Base-by-base conservation (phyloP, 1,140 invertebrate species). In the Dinoponera quadriceps region DNA sequence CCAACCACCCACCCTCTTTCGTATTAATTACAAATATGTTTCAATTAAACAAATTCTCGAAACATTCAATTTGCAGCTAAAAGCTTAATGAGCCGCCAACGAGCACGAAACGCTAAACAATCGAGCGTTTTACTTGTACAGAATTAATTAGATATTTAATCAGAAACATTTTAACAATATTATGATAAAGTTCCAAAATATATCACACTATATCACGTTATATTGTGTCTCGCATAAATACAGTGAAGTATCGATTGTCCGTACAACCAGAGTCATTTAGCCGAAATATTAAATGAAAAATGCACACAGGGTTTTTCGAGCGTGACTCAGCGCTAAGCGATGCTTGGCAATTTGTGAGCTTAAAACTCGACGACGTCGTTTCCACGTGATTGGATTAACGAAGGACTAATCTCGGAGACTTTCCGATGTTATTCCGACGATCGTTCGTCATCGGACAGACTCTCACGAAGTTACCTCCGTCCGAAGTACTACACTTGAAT, bases 401-500 rank as follows among this genome's bases (percentile, higher is more conserved):
- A 44, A 44, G 4, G 38, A 80, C 75, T 71, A 71, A 71, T 80
- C 54, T 71, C 20, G 33, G 33, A 59, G 71, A 71, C 33, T 48
- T 71, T 11, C 38, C 38, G 38, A 4, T n/a, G 51, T 38, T 13
- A 33, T 51, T 51, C 9, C 48, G 25, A 69, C 27, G 48, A 80
- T 27, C 65, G 29, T 71, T 80, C 65, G 75, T 71, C 75, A 80
- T 71, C 33, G 51, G 75, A 25, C 7, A 29, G 22, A 29, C 63
- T 63, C 48, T 66, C 48, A 62, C 65, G n/a, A 29, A 68, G 4
- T 62, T 62, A 22, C 48, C 54, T 33, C 59, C 33, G 51, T 1
- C 63, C 63, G 68, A 57, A 85, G 20, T 60, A 44, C 74, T 71
- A 55, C 66, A 63, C 54, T 57, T 48, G 80, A 73, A 83, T 86